Base-by-base conservation (phyloP, 1,140 invertebrate species). In the Bombyx mandarina region DNA sequence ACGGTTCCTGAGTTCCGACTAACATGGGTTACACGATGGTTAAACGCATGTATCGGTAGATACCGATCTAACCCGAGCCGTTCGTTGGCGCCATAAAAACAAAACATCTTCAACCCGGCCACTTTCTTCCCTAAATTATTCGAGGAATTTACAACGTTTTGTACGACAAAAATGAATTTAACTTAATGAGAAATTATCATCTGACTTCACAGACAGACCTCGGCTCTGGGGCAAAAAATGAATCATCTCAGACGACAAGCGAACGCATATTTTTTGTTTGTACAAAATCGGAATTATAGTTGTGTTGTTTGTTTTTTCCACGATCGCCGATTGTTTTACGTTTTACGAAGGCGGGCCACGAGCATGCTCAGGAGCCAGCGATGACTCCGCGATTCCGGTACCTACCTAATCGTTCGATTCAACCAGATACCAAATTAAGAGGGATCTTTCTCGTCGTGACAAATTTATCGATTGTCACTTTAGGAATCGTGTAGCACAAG, bases 171-270 rank as follows among this genome's bases (percentile, higher is more conserved):
- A 85, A 87, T 82, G 79, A 81, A 35, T 85, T 85, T 85, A 84
- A 82, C 78, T 81, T 82, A 85, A 87, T 87, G 82, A 87, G 84
- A 84, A 87, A 87, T 85, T 87, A 87, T 84, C 82, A 87, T 85
- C 80, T 35, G 26, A 35, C 26, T 35, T 5, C 26, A 35, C 26
- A 35, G 26, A 35, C 26, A 82, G 70, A 60, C 49, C 54, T 60
- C 54, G 63, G 64, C 70, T 59, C 61, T 63, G 60, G 59, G 61
- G 75, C 79, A 81, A 83, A 82, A 82, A 83, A 81, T 63, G 59
- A 73, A 72, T 75, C 72, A 62, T 51, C 61, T 43, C 43, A 49
- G 58, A 62, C 65, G 65, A 67, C 65, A 65, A 56, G 59, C 58
- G 54, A 65, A 68, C 66, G 71, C 75, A 68, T 68, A 77, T 81